Percentiles rank a stretch among this genome's conserved stretches.
phyloP scores from a whole-genome alignment of 92 coral and sea anemone genomes.

The Bergia puertoricense region DNA sequence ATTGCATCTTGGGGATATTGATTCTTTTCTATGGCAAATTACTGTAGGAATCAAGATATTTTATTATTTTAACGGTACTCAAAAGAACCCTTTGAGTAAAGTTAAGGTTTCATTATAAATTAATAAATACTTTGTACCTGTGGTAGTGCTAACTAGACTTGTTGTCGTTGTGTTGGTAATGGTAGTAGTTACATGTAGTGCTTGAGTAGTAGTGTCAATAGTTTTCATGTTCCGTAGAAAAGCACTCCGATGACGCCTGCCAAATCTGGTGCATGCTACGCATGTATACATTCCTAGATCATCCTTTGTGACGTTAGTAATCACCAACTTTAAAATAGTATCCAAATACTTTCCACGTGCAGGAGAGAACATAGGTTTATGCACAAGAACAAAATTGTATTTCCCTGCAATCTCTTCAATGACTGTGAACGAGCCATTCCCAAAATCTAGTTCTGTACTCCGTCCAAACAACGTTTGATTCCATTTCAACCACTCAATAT shows the following conservation, averaged over 20 bases:
- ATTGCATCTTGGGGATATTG: too few relatives aligned
- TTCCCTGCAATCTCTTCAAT: not conserved
- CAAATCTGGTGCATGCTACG: conserved; percentile 70
- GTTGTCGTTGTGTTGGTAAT: not conserved
- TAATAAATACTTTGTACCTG: not conserved
- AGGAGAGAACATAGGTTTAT: not conserved
- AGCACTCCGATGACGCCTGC: conserved; percentile 71
- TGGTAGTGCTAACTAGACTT: not conserved
- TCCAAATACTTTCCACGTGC: too few relatives aligned
- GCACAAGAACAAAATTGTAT: not conserved
- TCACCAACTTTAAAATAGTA: conserved; percentile 31
- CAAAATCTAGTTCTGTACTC: conserved; percentile 17
- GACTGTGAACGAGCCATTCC: conserved; percentile 14
- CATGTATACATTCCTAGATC: conserved; percentile 91
- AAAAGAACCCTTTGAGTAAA: not conserved
- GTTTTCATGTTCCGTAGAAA: conserved; percentile 46
- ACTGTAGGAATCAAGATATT: not conserved
- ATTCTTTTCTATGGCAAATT: not conserved
- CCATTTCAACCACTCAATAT: conserved; percentile 93
- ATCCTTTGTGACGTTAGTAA: conserved; percentile 76
- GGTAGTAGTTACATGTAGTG: not conserved
- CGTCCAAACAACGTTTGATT: conserved; percentile 48
- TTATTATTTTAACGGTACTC: not conserved
- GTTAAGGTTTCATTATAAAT: too few relatives aligned
- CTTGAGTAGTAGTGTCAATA: not conserved